A percentile compares a stretch with the other conserved stretches of the same genome.
phyloP scores from a whole-genome alignment of 2,888 invertebrate genomes.

The Cryptocephalus moraei region DNA sequence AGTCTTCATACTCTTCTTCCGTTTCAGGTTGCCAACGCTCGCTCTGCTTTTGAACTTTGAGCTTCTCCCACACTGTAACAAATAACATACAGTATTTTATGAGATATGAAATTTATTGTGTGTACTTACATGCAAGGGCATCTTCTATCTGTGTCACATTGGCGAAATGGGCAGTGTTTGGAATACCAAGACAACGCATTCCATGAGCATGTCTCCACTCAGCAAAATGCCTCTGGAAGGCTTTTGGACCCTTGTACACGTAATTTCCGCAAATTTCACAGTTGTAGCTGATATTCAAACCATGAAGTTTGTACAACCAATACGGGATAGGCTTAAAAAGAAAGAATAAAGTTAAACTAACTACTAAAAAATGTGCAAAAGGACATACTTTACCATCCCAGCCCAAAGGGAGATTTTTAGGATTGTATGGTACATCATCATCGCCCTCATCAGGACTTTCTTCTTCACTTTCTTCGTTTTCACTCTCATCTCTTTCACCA shows the following conservation, averaged over 20 bases:
- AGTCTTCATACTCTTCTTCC: slow-evolving; percentile 98
- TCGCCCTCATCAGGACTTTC: slow-evolving; percentile 79
- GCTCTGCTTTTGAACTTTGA: slow-evolving; percentile 88
- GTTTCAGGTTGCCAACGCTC: slow-evolving; percentile 95
- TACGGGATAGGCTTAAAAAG: slow-evolving; percentile 66
- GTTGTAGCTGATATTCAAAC: slow-evolving; percentile 95
- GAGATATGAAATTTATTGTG: neutral
- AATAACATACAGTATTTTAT: slow-evolving; percentile 1
- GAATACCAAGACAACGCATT: slow-evolving; percentile 94
- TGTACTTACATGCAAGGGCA: slow-evolving; percentile 72
- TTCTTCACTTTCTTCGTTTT: slow-evolving; percentile 74
- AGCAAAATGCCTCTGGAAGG: slow-evolving; percentile 98
- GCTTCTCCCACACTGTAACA: slow-evolving; percentile 90
- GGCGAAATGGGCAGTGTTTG: slow-evolving; percentile 99
- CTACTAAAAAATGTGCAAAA: neutral
- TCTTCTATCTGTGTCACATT: slow-evolving; percentile 99
- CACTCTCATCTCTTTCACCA: slow-evolving; percentile 85
- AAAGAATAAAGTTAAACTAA: neutral
- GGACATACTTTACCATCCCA: slow-evolving; percentile 90
- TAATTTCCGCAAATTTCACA: slow-evolving; percentile 99
- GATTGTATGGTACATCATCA: slow-evolving; percentile 97
- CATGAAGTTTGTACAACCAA: slow-evolving; percentile 98
- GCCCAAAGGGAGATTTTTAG: slow-evolving; percentile 96
- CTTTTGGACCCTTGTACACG: slow-evolving; percentile 97
- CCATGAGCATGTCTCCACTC: slow-evolving; percentile 86